phyloP scores from a whole-genome alignment of 2,888 invertebrate genomes.

The Rotaria sp. region DNA sequence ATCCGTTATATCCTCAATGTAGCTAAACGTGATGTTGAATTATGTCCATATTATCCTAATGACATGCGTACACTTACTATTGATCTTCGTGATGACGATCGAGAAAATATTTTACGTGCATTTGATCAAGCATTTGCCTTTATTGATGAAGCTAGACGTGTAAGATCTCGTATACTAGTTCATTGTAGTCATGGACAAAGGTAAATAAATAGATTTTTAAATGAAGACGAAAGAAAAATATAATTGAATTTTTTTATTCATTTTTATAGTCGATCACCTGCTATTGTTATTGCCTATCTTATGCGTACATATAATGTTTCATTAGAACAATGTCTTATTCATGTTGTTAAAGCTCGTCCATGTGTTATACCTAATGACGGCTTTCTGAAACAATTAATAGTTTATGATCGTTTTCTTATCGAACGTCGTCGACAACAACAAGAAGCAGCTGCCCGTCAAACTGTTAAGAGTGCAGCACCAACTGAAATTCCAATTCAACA shows the following conservation, averaged over 20 bases:
- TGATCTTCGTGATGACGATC: constrained; percentile 27
- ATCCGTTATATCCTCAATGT: neutral
- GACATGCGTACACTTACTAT: neutral
- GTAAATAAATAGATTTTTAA: neutral
- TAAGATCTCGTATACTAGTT: neutral
- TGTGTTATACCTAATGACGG: constrained; percentile 11
- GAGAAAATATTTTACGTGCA: neutral
- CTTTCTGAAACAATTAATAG: neutral
- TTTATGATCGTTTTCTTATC: neutral
- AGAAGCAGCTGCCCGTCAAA: neutral
- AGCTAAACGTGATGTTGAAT: constrained; percentile 13
- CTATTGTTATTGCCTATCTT: constrained; percentile 16
- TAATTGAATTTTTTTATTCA: neutral
- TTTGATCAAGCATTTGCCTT: constrained; percentile 8
- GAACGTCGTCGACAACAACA: neutral
- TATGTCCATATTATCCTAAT: constrained; percentile 1
- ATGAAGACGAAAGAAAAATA: neutral
- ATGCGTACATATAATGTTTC: constrained; percentile 13
- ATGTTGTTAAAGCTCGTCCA: constrained; percentile 26
- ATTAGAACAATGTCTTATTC: constrained; percentile 24
- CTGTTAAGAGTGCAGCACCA: neutral
- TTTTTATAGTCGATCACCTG: neutral
- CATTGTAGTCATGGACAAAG: constrained; percentile 31
- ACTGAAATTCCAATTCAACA: neutral
- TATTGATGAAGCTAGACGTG: neutral